phyloP scores from a whole-genome alignment of 2,797 vertebrate genomes.

The Choloepus didactylus region DNA sequence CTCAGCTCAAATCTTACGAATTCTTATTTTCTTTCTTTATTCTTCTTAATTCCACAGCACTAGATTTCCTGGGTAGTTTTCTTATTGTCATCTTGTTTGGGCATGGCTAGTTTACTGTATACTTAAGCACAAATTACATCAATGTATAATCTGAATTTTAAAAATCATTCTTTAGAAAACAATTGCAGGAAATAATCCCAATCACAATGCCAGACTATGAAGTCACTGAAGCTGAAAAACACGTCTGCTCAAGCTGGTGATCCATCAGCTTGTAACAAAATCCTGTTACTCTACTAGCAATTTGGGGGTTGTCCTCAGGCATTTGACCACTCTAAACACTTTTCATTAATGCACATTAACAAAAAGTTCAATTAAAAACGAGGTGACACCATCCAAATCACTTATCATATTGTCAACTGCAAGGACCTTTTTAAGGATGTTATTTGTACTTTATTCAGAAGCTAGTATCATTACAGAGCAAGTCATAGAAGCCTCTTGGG shows the following conservation, averaged over 20 bases:
- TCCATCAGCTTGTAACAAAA: slow-evolving; percentile 28
- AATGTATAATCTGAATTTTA: slow-evolving; percentile 47
- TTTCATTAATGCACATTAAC: slow-evolving; percentile 33
- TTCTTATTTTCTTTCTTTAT: slow-evolving; percentile 57
- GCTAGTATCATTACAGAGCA: neutral
- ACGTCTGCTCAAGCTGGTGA: neutral
- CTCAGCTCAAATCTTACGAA: slow-evolving; percentile 26
- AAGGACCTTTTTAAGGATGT: neutral
- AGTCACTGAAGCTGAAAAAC: slow-evolving; percentile 37
- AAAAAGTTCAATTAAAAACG: slow-evolving; percentile 43
- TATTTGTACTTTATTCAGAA: neutral
- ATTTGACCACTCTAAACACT: slow-evolving; percentile 21
- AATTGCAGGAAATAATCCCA: slow-evolving; percentile 65
- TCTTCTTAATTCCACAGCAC: slow-evolving; percentile 39
- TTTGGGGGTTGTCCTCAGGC: neutral
- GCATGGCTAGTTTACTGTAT: slow-evolving; percentile 11
- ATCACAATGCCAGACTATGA: slow-evolving; percentile 48
- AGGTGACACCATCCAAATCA: neutral
- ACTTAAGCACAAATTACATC: slow-evolving; percentile 49
- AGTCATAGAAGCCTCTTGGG: neutral
- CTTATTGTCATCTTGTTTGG: slow-evolving; percentile 58
- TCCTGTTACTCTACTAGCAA: neutral
- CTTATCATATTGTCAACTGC: neutral
- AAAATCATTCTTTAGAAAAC: slow-evolving; percentile 69
- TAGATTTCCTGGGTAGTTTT: slow-evolving; percentile 64